Evolutionary conservation across 2,888 invertebrate species (phyloP).

Genomic region (Eucriotettix oculatus): DNA sequence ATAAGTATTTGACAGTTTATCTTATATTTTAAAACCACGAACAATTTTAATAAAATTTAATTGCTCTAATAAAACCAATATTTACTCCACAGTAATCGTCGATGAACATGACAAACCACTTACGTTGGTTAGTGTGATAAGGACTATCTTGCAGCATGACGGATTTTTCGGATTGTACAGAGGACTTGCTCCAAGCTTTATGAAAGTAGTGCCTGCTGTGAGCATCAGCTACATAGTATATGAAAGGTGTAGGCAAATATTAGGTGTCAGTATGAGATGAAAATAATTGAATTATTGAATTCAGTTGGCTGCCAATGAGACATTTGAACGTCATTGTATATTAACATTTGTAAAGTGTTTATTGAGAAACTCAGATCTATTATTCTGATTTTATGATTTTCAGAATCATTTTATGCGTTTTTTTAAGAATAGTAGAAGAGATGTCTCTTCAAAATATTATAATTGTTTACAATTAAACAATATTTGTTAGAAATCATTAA

Average conservation of each 20-base stretch:
- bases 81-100: constrained; percentile 19
- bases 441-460: too few relatives aligned
- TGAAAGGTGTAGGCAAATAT: constrained; percentile 74
- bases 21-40: too few relatives aligned
- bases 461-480: too few relatives aligned
- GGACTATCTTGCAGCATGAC: constrained; percentile 69
- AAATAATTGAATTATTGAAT: constrained; percentile 18
- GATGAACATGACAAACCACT: constrained; percentile 8
- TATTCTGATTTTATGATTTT: too few relatives aligned
- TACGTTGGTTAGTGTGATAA: constrained; percentile 66
- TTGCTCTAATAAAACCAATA: neutral
- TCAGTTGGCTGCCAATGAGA: neutral
- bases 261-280: constrained; percentile 93
- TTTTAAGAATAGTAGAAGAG: too few relatives aligned
- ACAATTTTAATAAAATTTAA: too few relatives aligned
- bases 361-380: neutral
- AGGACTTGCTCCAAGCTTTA: constrained; percentile 95
- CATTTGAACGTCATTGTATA: neutral
- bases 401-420: too few relatives aligned
- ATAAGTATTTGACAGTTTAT: too few relatives aligned
- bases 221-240: constrained; percentile 98
- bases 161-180: constrained; percentile 85
- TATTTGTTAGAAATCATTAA: too few relatives aligned
- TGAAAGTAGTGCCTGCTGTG: constrained; percentile 94
- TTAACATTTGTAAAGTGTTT: neutral